phyloP scores from a whole-genome alignment of 2,888 invertebrate species.

The Ectropis crepuscularia region DNA sequence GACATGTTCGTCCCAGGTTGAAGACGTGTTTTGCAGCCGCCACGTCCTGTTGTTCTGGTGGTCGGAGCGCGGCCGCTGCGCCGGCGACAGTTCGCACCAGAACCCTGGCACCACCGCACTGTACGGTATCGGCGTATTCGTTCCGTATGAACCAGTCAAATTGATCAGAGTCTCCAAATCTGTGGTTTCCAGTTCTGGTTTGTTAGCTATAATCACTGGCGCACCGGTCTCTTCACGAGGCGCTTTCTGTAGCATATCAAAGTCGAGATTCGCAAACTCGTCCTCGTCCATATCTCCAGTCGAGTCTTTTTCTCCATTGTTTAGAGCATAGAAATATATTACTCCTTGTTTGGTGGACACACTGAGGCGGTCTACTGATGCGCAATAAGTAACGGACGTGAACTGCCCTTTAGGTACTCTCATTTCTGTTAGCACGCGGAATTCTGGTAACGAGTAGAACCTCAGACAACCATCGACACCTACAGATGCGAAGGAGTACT shows the following conservation, averaged over 20 bases:
- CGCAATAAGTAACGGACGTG: constrained; percentile 93
- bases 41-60: constrained; percentile 95
- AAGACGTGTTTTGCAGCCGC: constrained; percentile 94
- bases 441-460: constrained; percentile 88
- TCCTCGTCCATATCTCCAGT: constrained; percentile 90
- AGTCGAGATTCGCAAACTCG: constrained; percentile 81
- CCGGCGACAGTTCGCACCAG: constrained; percentile 97
- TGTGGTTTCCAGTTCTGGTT: constrained; percentile 81
- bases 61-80: constrained; percentile 94
- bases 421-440: constrained; percentile 88
- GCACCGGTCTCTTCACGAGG: constrained; percentile 69
- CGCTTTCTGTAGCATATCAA: constrained; percentile 73
- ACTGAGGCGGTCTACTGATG: constrained; percentile 94
- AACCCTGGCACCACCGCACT: constrained; percentile 96
- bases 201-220: constrained; percentile 84
- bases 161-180: constrained; percentile 89
- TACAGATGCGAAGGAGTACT: constrained; percentile 89
- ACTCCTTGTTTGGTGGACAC: constrained; percentile 92
- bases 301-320: constrained; percentile 89
- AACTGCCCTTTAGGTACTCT: constrained; percentile 89
- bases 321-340: constrained; percentile 92
- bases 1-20: constrained; percentile 97
- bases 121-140: constrained; percentile 85
- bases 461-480: constrained; percentile 90
- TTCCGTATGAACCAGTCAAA: constrained; percentile 90